phyloP scores from a whole-genome alignment of 2,797 vertebrate species.

The Malacoraja senta region DNA sequence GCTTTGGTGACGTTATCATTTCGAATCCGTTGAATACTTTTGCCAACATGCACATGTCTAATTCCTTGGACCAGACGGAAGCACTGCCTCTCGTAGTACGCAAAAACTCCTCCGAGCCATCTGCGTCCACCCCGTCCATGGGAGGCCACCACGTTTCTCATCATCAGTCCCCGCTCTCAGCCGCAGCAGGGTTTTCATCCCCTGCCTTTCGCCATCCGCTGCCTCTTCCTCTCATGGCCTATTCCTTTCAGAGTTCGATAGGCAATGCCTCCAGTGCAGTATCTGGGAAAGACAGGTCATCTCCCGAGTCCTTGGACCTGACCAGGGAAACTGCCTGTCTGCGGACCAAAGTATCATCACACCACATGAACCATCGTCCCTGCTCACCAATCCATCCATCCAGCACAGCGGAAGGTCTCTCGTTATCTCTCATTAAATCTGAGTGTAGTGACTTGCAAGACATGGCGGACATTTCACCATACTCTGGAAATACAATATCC shows the following conservation, averaged over 20 bases:
- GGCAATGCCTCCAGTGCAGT: constrained; percentile 78
- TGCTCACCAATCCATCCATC: constrained; percentile 86
- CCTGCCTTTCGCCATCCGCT: constrained; percentile 92
- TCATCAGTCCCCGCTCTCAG: constrained; percentile 88
- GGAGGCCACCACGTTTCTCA: constrained; percentile 80
- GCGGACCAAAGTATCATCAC: constrained; percentile 95
- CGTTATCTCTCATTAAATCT: constrained; percentile 91
- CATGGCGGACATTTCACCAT: constrained; percentile 94
- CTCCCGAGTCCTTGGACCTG: constrained; percentile 92
- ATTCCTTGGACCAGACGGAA: constrained; percentile 87
- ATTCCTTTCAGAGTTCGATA: constrained; percentile 88
- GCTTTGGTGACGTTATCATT: constrained; percentile 95
- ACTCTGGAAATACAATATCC: constrained; percentile 98
- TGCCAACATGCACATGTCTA: constrained; percentile 73
- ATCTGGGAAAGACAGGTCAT: constrained; percentile 80
- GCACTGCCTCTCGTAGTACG: constrained; percentile 89
- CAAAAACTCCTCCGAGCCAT: constrained; percentile 84
- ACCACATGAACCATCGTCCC: constrained; percentile 85
- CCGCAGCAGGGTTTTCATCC: constrained; percentile 81
- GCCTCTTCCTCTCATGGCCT: constrained; percentile 88
- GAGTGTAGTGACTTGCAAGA: constrained; percentile 94
- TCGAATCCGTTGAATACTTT: constrained; percentile 88
- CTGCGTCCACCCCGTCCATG: constrained; percentile 73
- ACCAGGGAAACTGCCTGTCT: constrained; percentile 88
- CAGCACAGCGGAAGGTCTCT: constrained; percentile 81